Evolutionary conservation across 2,888 invertebrate species (phyloP).

Genomic region (Strigamia transsilvanica): DNA sequence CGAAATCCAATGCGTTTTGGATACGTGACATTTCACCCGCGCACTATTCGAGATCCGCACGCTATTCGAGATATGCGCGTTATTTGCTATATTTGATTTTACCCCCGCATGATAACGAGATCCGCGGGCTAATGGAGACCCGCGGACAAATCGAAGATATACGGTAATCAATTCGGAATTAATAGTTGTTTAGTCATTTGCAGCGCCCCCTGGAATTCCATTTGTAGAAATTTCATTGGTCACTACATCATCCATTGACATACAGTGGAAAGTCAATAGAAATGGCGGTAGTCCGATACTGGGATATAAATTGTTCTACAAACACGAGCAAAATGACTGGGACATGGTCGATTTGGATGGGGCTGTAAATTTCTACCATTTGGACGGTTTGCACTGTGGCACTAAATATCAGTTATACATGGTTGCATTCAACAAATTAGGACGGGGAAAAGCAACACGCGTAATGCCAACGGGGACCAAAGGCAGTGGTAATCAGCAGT

Average conservation of each 20-base stretch:
- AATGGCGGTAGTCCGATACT: slow-evolving; percentile 19
- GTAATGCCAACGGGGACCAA: background rate
- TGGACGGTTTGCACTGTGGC: slow-evolving; percentile 1
- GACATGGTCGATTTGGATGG: slow-evolving; percentile 71
- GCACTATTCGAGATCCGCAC: no score
- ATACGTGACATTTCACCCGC: no score
- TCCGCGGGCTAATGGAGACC: no score
- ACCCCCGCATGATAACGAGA: no score
- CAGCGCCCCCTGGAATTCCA: slow-evolving; percentile 72
- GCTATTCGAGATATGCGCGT: no score
- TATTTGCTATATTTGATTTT: no score
- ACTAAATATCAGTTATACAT: slow-evolving; percentile 12
- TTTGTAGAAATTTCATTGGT: slow-evolving; percentile 72
- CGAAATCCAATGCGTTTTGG: no score
- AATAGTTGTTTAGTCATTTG: background rate
- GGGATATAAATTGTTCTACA: background rate
- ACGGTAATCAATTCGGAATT: no score
- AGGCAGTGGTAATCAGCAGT: background rate
- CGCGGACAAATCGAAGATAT: no score
- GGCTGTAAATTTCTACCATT: background rate
- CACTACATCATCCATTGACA: slow-evolving; percentile 74
- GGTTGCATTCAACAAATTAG: background rate
- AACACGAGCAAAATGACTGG: slow-evolving; percentile 6
- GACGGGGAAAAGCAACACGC: background rate
- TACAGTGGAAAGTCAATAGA: slow-evolving; percentile 60